phyloP scores from a whole-genome alignment of 2,113 vertebrate species.

The Gadus chalcogrammus region DNA sequence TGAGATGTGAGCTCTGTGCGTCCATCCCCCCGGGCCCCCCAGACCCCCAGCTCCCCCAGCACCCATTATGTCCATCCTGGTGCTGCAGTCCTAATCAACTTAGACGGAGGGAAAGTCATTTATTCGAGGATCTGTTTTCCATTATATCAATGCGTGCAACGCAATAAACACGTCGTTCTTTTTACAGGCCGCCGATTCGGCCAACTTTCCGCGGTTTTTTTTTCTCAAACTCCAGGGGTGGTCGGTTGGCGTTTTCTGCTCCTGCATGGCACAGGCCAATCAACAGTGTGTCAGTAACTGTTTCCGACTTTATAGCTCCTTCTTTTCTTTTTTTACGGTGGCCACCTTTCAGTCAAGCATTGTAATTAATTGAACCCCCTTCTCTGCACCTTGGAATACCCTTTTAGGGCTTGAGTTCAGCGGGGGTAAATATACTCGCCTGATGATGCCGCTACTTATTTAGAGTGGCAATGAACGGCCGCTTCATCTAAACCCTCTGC shows the following conservation, averaged over 20 bases:
- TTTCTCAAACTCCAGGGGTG: conserved; percentile 42
- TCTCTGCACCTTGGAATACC: conserved; percentile 44
- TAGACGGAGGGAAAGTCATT: conserved; percentile 42
- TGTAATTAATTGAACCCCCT: conserved; percentile 58
- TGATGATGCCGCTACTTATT: conserved; percentile 40
- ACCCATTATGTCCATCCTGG: conserved; percentile 35
- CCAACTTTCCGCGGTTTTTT: conserved; percentile 44
- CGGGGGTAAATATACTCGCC: conserved; percentile 31
- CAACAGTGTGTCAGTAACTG: conserved; percentile 37
- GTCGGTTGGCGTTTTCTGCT: conserved; percentile 57
- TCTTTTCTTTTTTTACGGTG: conserved; percentile 43
- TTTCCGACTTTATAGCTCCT: conserved; percentile 40
- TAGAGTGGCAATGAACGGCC: conserved; percentile 49
- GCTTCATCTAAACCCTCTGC: conserved; percentile 54
- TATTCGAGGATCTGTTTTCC: conserved; percentile 52
- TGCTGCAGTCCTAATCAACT: conserved; percentile 45
- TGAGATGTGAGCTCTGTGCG: conserved; percentile 7
- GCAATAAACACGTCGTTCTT: conserved; percentile 56
- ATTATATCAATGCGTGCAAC: conserved; percentile 51
- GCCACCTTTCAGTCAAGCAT: conserved; percentile 40
- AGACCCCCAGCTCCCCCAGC: too few species aligned
- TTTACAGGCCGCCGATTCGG: conserved; percentile 45
- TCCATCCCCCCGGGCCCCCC: conserved; percentile 18
- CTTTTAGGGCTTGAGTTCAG: conserved; percentile 5
- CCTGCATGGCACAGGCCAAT: conserved; percentile 42